These are phyloP conservation scores for Acanthosepion esculentum DNA, from an alignment of 2,888 invertebrate genomes.

Conservation along the genomic window DNA sequence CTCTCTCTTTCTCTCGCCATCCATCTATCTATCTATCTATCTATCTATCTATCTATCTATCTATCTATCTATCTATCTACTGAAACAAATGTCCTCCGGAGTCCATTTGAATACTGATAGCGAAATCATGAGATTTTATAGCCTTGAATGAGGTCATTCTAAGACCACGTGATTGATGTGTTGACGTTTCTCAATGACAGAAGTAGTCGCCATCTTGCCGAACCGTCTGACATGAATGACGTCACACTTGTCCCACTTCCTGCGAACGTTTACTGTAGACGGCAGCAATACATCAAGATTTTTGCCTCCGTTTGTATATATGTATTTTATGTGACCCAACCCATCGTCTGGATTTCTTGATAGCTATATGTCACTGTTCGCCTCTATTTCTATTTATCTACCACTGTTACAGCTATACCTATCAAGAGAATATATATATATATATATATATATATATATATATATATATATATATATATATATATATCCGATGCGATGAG, in stretches of 20 bases:
- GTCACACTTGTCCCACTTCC: neutral
- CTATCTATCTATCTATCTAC: neutral
- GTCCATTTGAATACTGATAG: neutral
- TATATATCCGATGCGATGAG: too few species aligned
- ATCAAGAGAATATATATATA: too few species aligned
- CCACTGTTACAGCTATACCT: too few species aligned
- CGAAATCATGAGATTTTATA: neutral
- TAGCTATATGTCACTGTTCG: neutral
- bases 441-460: too few species aligned
- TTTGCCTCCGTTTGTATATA: neutral
- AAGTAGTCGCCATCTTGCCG: neutral
- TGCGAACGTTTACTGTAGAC: neutral
- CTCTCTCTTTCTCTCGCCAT: too few species aligned
- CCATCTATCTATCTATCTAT: too few species aligned
- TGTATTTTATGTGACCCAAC: neutral
- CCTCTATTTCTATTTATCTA: too few species aligned
- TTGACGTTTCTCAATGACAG: neutral
- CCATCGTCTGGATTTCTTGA: neutral
- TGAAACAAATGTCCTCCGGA: neutral
- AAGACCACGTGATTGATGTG: neutral
- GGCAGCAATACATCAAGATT: neutral
- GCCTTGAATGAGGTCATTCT: neutral
- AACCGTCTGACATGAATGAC: slow-evolving; percentile 3
- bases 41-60: too few species aligned
- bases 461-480: too few species aligned